These are phyloP conservation scores for Stenotaenia linearis DNA, from an alignment of 2,888 invertebrate species.

Conservation along the genomic window DNA sequence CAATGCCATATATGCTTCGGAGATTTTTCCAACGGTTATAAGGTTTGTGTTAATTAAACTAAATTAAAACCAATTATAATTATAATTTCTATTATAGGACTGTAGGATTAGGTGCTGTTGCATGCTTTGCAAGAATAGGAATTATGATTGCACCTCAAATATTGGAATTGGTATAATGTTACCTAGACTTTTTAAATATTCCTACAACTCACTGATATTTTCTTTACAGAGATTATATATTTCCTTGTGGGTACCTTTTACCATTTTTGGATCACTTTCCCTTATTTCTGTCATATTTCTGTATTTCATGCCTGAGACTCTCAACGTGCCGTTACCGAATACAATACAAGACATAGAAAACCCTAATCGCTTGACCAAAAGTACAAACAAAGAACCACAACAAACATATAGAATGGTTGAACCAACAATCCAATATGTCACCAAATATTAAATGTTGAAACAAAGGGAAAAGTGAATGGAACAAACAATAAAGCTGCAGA, in stretches of 20 bases:
- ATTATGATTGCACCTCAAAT: constrained; percentile 51
- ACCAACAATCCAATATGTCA: too few species aligned
- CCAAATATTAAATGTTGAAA: too few species aligned
- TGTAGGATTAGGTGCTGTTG: constrained; percentile 49
- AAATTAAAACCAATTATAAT: background rate
- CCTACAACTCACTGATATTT: too few species aligned
- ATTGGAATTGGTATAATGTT: constrained; percentile 42
- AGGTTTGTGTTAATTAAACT: too few species aligned
- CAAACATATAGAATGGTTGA: background rate
- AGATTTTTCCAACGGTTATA: constrained; percentile 44
- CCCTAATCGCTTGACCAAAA: background rate
- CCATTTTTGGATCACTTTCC: background rate
- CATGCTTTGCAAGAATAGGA: constrained; percentile 51
- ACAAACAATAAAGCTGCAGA: too few species aligned
- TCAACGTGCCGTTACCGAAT: background rate
- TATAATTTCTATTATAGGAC: constrained; percentile 33
- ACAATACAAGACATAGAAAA: background rate
- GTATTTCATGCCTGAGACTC: background rate
- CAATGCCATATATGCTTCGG: constrained; percentile 46
- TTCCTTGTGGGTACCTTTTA: constrained; percentile 31
- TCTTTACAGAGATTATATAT: constrained; percentile 33
- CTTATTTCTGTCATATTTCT: background rate
- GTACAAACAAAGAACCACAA: too few species aligned
- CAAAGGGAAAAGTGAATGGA: background rate
- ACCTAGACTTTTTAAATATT: constrained; percentile 3